These are phyloP conservation scores for Acropora tenuis DNA, from an alignment of 64 coral and sea anemone genomes.

Conservation along the genomic window DNA sequence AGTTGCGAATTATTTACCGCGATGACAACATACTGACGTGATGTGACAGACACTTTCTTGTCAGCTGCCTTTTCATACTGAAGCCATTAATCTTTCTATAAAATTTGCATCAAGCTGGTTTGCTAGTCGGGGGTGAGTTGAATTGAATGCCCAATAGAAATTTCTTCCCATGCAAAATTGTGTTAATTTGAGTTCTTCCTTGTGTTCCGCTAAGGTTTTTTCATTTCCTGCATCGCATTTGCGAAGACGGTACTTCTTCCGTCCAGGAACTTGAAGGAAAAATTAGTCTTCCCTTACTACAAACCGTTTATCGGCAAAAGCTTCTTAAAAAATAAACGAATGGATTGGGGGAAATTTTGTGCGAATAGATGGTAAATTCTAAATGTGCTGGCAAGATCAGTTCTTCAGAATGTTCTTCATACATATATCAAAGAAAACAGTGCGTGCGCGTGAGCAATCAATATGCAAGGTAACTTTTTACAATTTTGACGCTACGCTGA, in stretches of 20 bases:
- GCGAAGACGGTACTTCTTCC: neutral
- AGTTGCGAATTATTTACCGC: neutral
- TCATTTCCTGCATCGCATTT: no score
- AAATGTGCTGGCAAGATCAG: no score
- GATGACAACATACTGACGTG: neutral
- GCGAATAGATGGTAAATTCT: no score
- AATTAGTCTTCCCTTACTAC: neutral
- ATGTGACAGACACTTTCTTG: neutral
- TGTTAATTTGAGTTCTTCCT: neutral
- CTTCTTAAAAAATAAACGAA: no score
- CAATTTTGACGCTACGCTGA: no score
- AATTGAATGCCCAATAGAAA: neutral
- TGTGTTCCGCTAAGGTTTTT: no score
- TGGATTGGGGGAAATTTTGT: no score
- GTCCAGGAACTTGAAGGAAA: neutral
- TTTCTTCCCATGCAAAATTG: neutral
- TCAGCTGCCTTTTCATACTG: neutral
- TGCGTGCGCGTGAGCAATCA: no score
- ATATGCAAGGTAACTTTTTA: no score
- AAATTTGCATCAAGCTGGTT: neutral
- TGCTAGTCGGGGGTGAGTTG: neutral
- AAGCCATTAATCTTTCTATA: neutral
- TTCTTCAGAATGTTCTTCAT: no score
- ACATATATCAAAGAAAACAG: no score
- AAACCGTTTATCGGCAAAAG: no score